Evolutionary conservation across 92 coral and sea anemone species (phyloP).

Genomic region (Diadumene lineata): DNA sequence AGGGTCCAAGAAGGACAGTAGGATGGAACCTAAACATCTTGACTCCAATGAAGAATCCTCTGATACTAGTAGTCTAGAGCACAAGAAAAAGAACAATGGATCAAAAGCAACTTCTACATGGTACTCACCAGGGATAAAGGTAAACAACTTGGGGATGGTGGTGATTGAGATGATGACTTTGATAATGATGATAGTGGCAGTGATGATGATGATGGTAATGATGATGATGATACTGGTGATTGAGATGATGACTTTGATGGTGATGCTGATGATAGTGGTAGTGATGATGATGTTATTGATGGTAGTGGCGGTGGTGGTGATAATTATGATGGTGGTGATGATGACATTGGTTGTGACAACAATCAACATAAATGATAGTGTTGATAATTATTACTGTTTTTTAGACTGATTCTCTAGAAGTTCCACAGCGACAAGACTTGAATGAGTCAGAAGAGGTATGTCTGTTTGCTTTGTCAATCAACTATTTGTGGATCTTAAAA

Average conservation of each 20-base stretch:
- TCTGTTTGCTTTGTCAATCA: too few species aligned
- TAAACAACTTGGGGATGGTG: not conserved
- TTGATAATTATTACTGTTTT: not conserved
- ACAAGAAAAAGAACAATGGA: constrained; percentile 32
- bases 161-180: not conserved
- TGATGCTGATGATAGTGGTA: not conserved
- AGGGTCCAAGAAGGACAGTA: constrained; percentile 13
- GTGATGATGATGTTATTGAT: not conserved
- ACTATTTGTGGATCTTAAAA: too few species aligned
- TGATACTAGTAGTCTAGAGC: constrained; percentile 58
- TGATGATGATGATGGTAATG: not conserved
- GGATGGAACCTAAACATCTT: not conserved
- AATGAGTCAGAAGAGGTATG: constrained; percentile 80
- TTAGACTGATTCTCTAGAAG: constrained; percentile 49
- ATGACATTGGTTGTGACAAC: not conserved
- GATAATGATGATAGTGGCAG: not conserved
- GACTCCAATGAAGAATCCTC: constrained; percentile 75
- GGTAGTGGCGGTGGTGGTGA: not conserved
- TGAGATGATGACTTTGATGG: not conserved
- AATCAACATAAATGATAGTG: not conserved
- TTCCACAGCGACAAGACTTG: constrained; percentile 65
- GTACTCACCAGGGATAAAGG: constrained; percentile 26
- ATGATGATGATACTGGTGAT: not conserved
- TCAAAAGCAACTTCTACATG: constrained; percentile 21
- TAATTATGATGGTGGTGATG: not conserved